Evolutionary conservation across 64 coral and sea anemone genomes (phyloP).

Genomic region (Stichodactyla helianthus): DNA sequence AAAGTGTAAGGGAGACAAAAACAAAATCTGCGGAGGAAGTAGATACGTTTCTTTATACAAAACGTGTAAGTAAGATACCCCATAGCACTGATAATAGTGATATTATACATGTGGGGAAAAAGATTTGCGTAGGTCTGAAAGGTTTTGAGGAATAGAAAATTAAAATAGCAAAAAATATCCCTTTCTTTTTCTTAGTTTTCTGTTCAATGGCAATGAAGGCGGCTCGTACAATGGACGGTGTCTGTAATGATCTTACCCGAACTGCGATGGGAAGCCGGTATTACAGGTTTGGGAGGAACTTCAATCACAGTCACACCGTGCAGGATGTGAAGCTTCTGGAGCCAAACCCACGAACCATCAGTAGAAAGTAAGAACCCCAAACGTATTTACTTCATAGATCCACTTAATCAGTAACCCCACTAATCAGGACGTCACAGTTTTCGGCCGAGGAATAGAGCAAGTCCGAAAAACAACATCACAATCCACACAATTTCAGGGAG

Average conservation of each 20-base stretch:
- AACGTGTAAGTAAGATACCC: slow-evolving; percentile 37
- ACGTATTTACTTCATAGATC: no score
- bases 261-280: slow-evolving; percentile 69
- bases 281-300: slow-evolving; percentile 87
- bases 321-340: slow-evolving; percentile 28
- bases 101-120: no score
- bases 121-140: no score
- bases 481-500: no score
- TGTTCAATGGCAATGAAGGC: slow-evolving; percentile 61
- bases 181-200: background rate
- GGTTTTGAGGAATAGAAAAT: no score
- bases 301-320: slow-evolving; percentile 20
- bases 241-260: slow-evolving; percentile 63
- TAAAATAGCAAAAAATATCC: no score
- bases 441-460: no score
- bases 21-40: slow-evolving; percentile 15
- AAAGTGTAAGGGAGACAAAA: slow-evolving; percentile 27
- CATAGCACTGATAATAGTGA: no score
- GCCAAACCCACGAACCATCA: slow-evolving; percentile 66
- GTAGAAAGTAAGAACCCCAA: slow-evolving; percentile 37
- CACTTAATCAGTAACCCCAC: no score
- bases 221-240: slow-evolving; percentile 69
- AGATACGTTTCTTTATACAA: slow-evolving; percentile 49
- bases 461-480: no score
- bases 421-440: no score